A percentile compares a stretch with the other conserved stretches of the same genome.
phyloP scores from a whole-genome alignment of 2,888 invertebrate species.

The Cataglyphis altisquamis region DNA sequence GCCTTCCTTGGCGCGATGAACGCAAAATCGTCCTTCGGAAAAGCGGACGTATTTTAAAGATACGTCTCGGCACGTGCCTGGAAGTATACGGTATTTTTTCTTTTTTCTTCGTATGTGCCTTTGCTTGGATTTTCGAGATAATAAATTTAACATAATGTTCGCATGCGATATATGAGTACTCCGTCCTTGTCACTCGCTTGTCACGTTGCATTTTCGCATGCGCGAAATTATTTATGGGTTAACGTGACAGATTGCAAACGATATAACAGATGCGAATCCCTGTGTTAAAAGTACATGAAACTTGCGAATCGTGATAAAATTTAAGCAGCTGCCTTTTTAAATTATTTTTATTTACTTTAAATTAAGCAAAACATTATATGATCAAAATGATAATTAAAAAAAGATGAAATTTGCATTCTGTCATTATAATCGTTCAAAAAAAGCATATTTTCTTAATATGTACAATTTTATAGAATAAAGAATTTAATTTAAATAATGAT shows the following conservation, averaged over 20 bases:
- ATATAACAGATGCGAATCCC: conserved; percentile 5
- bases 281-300: conserved; percentile 2
- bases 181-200: conserved; percentile 32
- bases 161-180: conserved; percentile 5
- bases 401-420: not conserved
- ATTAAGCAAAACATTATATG: not conserved
- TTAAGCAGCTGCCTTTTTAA: conserved; percentile 7
- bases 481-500: not conserved
- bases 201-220: conserved; percentile 15
- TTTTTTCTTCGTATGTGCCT: not conserved
- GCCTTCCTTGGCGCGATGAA: conserved; percentile 37
- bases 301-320: conserved; percentile 14
- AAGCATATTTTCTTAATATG: not conserved
- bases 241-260: not conserved
- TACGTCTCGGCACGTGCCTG: not conserved
- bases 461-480: too few relatives aligned
- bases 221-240: conserved; percentile 36
- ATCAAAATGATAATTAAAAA: not conserved
- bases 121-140: not conserved
- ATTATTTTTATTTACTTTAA: conserved; percentile 20
- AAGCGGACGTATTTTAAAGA: conserved; percentile 6
- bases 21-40: conserved; percentile 34
- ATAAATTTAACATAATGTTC: conserved; percentile 38
- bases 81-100: not conserved
- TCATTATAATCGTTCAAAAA: not conserved